Conservation (phyloP, 2,888 invertebrate genomes). For the Cantharis rufa region DNA sequence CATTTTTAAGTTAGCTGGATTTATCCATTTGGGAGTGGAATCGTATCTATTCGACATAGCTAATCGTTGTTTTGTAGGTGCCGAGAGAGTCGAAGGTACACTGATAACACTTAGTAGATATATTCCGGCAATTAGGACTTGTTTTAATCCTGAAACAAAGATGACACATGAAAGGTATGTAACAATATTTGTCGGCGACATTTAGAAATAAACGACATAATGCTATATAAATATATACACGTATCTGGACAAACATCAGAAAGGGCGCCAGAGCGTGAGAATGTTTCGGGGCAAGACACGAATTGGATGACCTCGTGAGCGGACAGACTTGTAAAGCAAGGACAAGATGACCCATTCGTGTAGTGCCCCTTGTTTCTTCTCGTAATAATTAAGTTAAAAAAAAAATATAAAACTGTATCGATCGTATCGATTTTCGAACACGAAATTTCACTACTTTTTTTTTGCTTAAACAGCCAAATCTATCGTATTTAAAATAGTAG, state of each 20-base stretch:
- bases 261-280: conserved; percentile 54
- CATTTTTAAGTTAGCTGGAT: conserved; percentile 31
- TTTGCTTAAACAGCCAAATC: neutral
- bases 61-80: conserved; percentile 42
- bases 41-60: conserved; percentile 36
- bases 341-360: conserved; percentile 34
- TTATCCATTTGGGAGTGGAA: conserved; percentile 57
- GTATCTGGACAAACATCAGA: conserved; percentile 49
- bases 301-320: conserved; percentile 39
- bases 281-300: conserved; percentile 42
- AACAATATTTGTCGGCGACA: conserved; percentile 40
- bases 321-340: conserved; percentile 35
- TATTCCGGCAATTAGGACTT: conserved; percentile 52
- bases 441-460: neutral
- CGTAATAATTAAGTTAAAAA: neutral
- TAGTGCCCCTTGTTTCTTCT: conserved; percentile 24
- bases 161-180: conserved; percentile 34
- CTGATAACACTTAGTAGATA: conserved; percentile 52
- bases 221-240: conserved; percentile 46
- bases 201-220: conserved; percentile 42
- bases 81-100: conserved; percentile 49
- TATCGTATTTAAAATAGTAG: neutral
- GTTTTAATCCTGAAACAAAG: conserved; percentile 55
- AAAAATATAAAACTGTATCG: neutral
- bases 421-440: neutral